These are phyloP conservation scores for Schlechtendalia chinensis DNA, from an alignment of 1,140 invertebrate species.

Conservation along the genomic window DNA sequence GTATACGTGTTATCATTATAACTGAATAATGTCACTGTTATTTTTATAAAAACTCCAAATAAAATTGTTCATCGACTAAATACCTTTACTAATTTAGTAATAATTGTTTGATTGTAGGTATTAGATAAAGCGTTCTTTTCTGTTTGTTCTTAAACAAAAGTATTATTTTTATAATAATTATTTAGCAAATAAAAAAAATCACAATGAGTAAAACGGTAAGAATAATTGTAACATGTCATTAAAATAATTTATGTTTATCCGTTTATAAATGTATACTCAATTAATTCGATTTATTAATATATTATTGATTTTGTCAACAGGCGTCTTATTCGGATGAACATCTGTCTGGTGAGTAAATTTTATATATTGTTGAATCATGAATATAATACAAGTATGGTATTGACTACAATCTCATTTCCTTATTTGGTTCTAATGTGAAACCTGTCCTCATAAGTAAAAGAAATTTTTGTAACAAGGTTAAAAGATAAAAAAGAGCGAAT, in stretches of 20 bases:
- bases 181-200: neutral
- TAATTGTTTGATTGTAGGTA: neutral
- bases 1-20: conserved; percentile 16
- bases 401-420: conserved; percentile 54
- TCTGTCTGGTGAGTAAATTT: conserved; percentile 74
- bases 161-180: neutral
- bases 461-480: conserved; percentile 50
- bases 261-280: neutral
- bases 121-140: too few relatives aligned
- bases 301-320: conserved; percentile 62
- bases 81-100: too few relatives aligned
- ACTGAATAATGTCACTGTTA: conserved; percentile 27
- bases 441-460: conserved; percentile 50
- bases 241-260: neutral
- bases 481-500: neutral
- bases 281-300: neutral
- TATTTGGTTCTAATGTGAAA: conserved; percentile 55
- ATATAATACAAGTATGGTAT: conserved; percentile 54
- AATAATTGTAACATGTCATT: neutral
- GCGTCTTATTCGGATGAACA: conserved; percentile 86
- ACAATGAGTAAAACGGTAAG: conserved; percentile 31
- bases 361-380: conserved; percentile 49
- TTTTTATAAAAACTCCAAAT: conserved; percentile 11
- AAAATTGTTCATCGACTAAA: neutral
- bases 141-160: neutral